These are phyloP conservation scores for Amblyjoppa fuscipennis DNA, from an alignment of 2,888 invertebrate genomes.

Conservation along the genomic window DNA sequence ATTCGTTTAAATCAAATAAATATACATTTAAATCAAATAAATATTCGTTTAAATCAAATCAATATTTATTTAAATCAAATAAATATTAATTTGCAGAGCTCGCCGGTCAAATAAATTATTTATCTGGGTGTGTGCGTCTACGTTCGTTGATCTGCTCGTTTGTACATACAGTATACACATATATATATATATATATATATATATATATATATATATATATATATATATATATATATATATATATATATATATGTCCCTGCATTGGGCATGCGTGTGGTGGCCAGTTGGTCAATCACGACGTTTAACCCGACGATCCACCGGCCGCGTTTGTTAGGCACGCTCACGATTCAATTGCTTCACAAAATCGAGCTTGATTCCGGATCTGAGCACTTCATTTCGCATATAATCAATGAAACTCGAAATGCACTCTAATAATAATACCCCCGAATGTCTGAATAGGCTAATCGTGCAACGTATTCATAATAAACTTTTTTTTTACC, in stretches of 20 bases:
- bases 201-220: too few relatives aligned
- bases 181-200: too few relatives aligned
- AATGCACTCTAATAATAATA: conserved; percentile 12
- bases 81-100: too few relatives aligned
- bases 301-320: conserved; percentile 73
- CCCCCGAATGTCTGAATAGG: background rate
- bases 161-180: background rate
- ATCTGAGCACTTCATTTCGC: conserved; percentile 31
- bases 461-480: background rate
- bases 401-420: conserved; percentile 19
- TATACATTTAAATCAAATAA: too few relatives aligned
- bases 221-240: too few relatives aligned
- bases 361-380: background rate
- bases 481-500: too few relatives aligned
- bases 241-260: background rate
- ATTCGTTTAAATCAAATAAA: too few relatives aligned
- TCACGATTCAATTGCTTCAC: conserved; percentile 25
- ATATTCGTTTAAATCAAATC: too few relatives aligned
- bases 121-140: background rate
- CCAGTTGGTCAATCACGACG: conserved; percentile 69
- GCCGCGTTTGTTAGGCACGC: conserved; percentile 12
- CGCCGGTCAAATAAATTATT: too few relatives aligned
- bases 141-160: background rate
- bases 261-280: conserved; percentile 51
- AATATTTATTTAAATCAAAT: too few relatives aligned